A percentile compares a stretch with the other conserved stretches of the same genome.
Evolutionary conservation across 2,797 vertebrate genomes (phyloP).

Genomic region (Aplochiton taeniatus): DNA sequence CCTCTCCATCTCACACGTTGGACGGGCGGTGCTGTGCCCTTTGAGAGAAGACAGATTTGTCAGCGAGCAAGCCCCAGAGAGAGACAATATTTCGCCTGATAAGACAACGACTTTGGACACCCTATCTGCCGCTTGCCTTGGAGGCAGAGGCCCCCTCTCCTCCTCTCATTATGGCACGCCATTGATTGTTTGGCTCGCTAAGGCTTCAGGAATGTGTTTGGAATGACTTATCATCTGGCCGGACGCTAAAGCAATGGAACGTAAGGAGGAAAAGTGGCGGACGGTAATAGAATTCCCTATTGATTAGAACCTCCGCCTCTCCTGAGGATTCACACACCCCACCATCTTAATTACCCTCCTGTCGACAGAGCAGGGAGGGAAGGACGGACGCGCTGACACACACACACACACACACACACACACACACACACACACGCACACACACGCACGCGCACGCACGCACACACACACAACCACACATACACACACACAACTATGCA

Average conservation of each 20-base stretch:
- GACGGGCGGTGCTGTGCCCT: not conserved
- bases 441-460: too few relatives aligned
- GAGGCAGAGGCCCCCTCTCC: constrained; percentile 50
- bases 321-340: constrained; percentile 69
- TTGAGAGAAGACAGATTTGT: constrained; percentile 8
- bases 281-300: constrained; percentile 79
- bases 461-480: constrained; percentile 1
- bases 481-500: too few relatives aligned
- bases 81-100: constrained; percentile 19
- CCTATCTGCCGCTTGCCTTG: constrained; percentile 42
- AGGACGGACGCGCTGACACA: constrained; percentile 33
- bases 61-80: not conserved
- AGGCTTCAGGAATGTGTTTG: constrained; percentile 70
- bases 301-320: constrained; percentile 70
- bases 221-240: constrained; percentile 75
- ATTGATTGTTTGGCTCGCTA: constrained; percentile 77
- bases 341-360: constrained; percentile 74
- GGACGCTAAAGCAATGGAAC: constrained; percentile 78
- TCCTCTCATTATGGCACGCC: constrained; percentile 69
- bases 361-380: constrained; percentile 40
- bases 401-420: constrained; percentile 18
- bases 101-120: constrained; percentile 50
- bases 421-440: not conserved
- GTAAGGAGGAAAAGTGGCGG: constrained; percentile 80
- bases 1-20: not conserved